Base-by-base conservation (phyloP, 2,113 vertebrate genomes). In the Erythrocebus patas region DNA sequence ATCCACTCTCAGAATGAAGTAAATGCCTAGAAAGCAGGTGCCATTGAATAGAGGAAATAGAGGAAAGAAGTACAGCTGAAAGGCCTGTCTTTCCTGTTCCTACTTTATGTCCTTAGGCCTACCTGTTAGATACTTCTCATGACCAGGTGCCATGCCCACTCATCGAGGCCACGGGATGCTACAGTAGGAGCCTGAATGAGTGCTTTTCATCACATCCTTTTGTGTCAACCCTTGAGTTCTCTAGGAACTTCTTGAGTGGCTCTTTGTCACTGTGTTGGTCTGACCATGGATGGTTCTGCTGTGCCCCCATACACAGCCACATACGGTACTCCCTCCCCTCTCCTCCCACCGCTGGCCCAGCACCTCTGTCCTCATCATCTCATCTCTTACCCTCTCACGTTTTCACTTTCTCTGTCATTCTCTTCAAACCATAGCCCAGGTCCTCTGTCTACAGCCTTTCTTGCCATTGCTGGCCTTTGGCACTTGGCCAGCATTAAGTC, bases 111-210 rank as follows among this genome's bases (percentile, higher is more conserved):
- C 61, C 30, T 4, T 1, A 1, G 30, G 61, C 27, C 50, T 80
- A 0, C 27, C 50, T 57, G 0, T 22, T 22, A 12, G 23, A 2
- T n/a, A 45, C 20, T 66, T 50, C 32, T 89, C 32, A n/a, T 45
- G 90, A 61, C 32, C 2, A 5, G 1, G 6, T n/a, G 23, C 48
- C 18, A 10, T 8, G 12, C 25, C 23, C 55, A 22, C 11, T 12
- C 38, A 32, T 75, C 1, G 2, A 73, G 79, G 68, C 50, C 3
- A 9, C 38, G 4, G 38, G 66, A 0, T 22, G 66, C 78, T 61
- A 16, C 22, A 10, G 6, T 27, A 3, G 35, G 35, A 18, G 11
- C 52, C 35, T 22, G 43, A 20, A 1, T 3, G 3, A 4, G 27
- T 20, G 6, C 66, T 88, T 45, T 7, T 66, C 6, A 0, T 17